phyloP scores from a whole-genome alignment of 2,888 invertebrate genomes.

The Pemphredon lugubris region DNA sequence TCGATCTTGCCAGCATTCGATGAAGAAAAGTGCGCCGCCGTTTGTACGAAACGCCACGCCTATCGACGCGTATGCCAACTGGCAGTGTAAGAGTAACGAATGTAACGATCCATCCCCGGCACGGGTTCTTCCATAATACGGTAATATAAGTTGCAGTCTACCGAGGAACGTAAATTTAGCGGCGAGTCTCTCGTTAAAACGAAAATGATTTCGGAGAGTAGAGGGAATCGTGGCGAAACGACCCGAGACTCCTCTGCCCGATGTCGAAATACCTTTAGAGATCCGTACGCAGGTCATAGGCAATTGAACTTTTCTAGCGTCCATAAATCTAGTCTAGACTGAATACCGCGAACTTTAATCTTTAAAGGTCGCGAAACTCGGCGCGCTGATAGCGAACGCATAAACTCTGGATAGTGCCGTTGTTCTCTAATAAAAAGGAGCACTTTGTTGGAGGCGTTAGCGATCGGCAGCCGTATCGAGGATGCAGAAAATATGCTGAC shows the following conservation, averaged over 20 bases:
- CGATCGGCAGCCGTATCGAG: constrained; percentile 1
- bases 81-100: constrained; percentile 8
- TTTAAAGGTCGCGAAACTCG: constrained; percentile 78
- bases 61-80: constrained; percentile 19
- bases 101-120: constrained; percentile 13
- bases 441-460: constrained; percentile 14
- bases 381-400: constrained; percentile 49
- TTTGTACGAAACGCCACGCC: constrained; percentile 20
- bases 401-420: constrained; percentile 43
- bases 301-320: constrained; percentile 75
- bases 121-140: neutral
- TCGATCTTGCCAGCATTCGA: neutral
- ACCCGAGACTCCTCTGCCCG: neutral
- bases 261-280: constrained; percentile 48
- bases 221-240: neutral
- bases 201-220: too few relatives aligned
- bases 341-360: constrained; percentile 79
- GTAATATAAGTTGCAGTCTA: neutral
- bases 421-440: constrained; percentile 41
- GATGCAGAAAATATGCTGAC: neutral
- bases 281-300: constrained; percentile 56
- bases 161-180: neutral
- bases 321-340: constrained; percentile 74
- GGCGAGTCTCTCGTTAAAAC: neutral
- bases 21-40: constrained; percentile 19